These are phyloP conservation scores for Coracias cyanogaster DNA, from an alignment of 2,797 vertebrate genomes.

Conservation along the genomic window DNA sequence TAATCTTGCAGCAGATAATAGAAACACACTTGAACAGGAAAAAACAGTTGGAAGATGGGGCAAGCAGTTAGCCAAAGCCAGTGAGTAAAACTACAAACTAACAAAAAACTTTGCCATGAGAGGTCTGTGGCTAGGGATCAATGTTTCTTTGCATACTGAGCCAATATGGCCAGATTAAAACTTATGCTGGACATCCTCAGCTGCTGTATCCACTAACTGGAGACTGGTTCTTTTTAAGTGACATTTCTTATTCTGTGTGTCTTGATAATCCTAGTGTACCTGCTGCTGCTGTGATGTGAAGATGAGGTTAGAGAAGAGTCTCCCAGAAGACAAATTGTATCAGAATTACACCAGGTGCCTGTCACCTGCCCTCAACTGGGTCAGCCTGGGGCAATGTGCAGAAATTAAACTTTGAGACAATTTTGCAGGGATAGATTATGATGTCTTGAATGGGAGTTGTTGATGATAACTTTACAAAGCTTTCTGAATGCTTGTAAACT, in stretches of 20 bases:
- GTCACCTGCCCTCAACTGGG: not conserved
- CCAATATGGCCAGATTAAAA: not conserved
- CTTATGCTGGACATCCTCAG: not conserved
- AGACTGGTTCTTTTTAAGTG: not conserved
- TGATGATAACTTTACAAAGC: not conserved
- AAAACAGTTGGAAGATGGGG: not conserved
- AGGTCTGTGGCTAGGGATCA: not conserved
- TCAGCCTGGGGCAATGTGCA: not conserved
- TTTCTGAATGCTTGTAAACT: not conserved
- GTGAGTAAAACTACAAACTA: not conserved
- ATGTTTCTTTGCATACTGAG: not conserved
- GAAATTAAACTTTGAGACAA: not conserved
- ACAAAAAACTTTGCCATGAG: not conserved
- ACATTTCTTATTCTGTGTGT: not conserved
- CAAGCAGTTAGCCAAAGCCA: not conserved
- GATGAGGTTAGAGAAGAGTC: not conserved
- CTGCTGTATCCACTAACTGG: accelerated
- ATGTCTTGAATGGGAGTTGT: not conserved
- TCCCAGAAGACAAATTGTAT: not conserved
- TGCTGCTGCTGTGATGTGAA: not conserved
- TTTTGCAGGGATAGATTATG: not conserved
- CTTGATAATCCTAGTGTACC: accelerated
- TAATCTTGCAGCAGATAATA: not conserved
- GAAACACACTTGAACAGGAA: not conserved
- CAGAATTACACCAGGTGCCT: not conserved